Percentiles rank a stretch among this genome's conserved stretches.
These are phyloP conservation scores for Paramormyrops kingsleyae DNA, from an alignment of 2,113 vertebrate genomes.

Conservation along the genomic window DNA sequence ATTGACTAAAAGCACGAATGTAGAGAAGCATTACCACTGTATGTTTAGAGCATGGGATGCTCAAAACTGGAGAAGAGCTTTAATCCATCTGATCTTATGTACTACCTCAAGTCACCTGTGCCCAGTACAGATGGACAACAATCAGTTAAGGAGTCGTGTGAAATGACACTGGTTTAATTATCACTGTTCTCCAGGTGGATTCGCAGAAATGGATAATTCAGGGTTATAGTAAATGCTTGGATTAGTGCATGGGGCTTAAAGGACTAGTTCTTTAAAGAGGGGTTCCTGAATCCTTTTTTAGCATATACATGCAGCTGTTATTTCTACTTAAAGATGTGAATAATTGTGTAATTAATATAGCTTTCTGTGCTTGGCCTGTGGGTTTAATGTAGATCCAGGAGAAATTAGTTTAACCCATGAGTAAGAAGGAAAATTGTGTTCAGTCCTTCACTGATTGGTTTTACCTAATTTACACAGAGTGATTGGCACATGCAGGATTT, in stretches of 20 bases:
- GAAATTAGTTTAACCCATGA: not conserved
- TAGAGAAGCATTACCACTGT: not conserved
- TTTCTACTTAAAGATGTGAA: not conserved
- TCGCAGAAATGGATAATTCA: not conserved
- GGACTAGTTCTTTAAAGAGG: not conserved
- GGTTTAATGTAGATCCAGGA: not conserved
- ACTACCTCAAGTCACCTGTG: slow-evolving; percentile 1
- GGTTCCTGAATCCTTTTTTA: not conserved
- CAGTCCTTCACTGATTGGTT: not conserved
- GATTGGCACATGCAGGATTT: not conserved
- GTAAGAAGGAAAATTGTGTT: not conserved
- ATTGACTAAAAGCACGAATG: not conserved
- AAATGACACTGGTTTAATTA: not conserved
- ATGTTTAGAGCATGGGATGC: not conserved
- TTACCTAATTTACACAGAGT: not conserved
- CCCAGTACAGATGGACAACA: not conserved
- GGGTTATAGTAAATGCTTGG: not conserved
- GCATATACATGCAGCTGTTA: not conserved
- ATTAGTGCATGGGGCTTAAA: not conserved
- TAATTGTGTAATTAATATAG: not conserved
- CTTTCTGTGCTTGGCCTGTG: not conserved
- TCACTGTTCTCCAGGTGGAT: not conserved
- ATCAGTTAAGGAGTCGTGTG: not conserved
- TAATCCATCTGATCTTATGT: not conserved
- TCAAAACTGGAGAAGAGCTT: not conserved